Evolutionary conservation across 2,113 vertebrate genomes (phyloP).

Genomic region (Limnothrissa miodon): DNA sequence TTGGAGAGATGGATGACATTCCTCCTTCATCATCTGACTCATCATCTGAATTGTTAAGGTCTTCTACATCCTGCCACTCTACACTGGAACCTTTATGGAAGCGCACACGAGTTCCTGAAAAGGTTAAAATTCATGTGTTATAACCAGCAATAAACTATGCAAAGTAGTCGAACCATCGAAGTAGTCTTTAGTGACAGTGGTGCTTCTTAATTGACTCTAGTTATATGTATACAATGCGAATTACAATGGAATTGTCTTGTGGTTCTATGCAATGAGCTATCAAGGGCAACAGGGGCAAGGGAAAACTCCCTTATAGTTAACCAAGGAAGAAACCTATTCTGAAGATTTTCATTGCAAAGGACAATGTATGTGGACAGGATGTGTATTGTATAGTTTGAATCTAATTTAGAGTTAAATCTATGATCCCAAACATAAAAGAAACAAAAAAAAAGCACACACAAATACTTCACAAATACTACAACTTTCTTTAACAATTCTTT

Average conservation of each 20-base stretch:
- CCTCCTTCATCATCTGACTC: constrained; percentile 82
- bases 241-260: too few species aligned
- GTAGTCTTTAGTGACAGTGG: too few species aligned
- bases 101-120: constrained; percentile 87
- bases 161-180: neutral
- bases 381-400: neutral
- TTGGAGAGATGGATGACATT: constrained; percentile 69
- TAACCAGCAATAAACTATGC: neutral
- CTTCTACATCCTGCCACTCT: constrained; percentile 93
- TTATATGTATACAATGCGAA: too few species aligned
- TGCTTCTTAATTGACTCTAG: too few species aligned
- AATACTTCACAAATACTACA: too few species aligned
- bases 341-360: neutral
- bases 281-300: too few species aligned
- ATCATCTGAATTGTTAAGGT: constrained; percentile 80
- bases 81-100: constrained; percentile 90
- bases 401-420: neutral
- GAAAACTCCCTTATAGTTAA: too few species aligned
- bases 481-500: too few species aligned
- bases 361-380: neutral
- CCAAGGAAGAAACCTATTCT: neutral
- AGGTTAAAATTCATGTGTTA: neutral
- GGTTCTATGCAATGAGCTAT: too few species aligned
- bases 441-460: too few species aligned
- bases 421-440: neutral